Evolutionary conservation across 2,888 invertebrate species (phyloP).

Genomic region (Actias luna): DNA sequence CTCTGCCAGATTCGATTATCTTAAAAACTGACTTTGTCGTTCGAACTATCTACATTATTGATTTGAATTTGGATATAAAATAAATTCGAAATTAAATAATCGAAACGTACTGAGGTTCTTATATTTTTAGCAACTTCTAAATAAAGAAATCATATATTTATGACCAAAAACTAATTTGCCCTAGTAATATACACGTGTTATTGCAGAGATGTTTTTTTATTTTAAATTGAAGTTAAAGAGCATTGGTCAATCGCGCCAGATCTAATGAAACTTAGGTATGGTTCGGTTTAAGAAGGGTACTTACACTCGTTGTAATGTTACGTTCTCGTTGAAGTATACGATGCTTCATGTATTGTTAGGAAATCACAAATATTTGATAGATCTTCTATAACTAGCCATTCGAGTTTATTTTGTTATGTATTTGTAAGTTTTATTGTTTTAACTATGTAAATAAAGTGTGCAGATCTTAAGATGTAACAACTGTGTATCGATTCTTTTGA

Average conservation of each 20-base stretch:
- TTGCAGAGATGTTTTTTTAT: too few relatives aligned
- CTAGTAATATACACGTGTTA: too few relatives aligned
- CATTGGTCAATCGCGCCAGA: conserved; percentile 30
- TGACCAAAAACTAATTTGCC: too few relatives aligned
- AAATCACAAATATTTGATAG: conserved; percentile 71
- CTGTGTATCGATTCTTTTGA: conserved; percentile 51
- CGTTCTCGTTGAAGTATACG: conserved; percentile 69
- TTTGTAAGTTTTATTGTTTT: conserved; percentile 77
- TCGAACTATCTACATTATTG: too few relatives aligned
- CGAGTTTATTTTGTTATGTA: conserved; percentile 78
- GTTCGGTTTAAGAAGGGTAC: conserved; percentile 43
- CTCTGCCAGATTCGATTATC: too few relatives aligned
- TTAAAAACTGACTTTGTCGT: too few relatives aligned
- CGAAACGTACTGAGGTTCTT: too few relatives aligned
- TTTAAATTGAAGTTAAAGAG: too few relatives aligned
- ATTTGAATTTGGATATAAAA: too few relatives aligned
- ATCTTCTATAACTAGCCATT: conserved; percentile 69
- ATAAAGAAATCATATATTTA: too few relatives aligned
- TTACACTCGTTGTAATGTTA: not conserved
- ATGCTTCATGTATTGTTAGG: conserved; percentile 71
- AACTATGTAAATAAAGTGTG: conserved; percentile 68
- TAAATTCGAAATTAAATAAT: too few relatives aligned
- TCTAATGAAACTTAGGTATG: conserved; percentile 26
- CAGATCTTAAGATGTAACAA: conserved; percentile 66
- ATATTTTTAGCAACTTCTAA: too few relatives aligned